Base-by-base conservation (phyloP, 2,888 invertebrate genomes). In the Vanessa cardui region DNA sequence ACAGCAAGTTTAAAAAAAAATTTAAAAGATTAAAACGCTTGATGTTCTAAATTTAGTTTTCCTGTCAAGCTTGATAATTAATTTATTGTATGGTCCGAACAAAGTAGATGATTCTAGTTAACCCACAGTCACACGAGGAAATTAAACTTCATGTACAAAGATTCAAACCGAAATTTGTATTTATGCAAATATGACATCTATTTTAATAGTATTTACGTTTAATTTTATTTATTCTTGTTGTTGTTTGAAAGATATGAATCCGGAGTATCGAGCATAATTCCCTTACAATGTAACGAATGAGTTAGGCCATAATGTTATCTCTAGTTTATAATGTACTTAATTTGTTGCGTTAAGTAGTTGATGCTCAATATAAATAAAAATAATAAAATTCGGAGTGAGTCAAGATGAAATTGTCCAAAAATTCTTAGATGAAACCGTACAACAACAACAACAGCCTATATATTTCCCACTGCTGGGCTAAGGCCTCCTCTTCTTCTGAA, bases 291-390 rank as follows among this genome's bases (percentile, higher is more conserved):
- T 46, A 44, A 50, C 26, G 18, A 59, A 33, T 58, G 58, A 15
- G 44, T 44, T 47, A 66, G 71, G 71, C 64, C 70, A 64, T 50
- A 70, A 70, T 70, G 72, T 72, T 72, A 70, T 72, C 72, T 21
- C 59, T 46, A 58, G 20, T 26, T 18, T 62, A 56, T 44, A 52
- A 60, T 49, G 46, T 66, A 64, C 46, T 31, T 39, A 69, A 62
- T 49, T 45, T 66, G 69, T 71, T 71, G 69, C 63, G 16, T 69
- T 69, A 62, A 58, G 70, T 45, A 58, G 58, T 52, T 21, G 49
- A 39, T 26, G 39, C 59, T 33, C 56, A 15, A 39, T 12, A 15
- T 15, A 20, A 50, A 50, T 50, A 50, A 12, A 50, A 39, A 7
- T 54, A 31, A 54, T n/a, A n/a, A 31, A n/a, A 9, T n/a, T n/a